These are phyloP conservation scores for Agrypnus murinus DNA, from an alignment of 2,888 invertebrate species.

Conservation along the genomic window DNA sequence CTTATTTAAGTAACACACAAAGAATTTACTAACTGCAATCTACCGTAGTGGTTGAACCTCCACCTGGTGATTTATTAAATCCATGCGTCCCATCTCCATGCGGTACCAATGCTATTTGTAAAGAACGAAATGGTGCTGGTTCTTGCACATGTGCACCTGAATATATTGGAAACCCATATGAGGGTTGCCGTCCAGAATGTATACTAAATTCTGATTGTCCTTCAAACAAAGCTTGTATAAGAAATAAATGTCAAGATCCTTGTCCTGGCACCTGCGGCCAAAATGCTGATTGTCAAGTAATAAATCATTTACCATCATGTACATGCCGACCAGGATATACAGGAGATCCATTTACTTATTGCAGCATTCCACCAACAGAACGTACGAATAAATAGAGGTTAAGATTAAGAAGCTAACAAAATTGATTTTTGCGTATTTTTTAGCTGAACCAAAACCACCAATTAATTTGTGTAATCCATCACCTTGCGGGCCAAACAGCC, in stretches of 20 bases:
- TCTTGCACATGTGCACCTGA: constrained; percentile 76
- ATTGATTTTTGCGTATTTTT: constrained; percentile 30
- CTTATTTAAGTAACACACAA: background rate
- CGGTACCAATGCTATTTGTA: constrained; percentile 78
- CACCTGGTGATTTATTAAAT: constrained; percentile 59
- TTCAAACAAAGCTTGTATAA: constrained; percentile 79
- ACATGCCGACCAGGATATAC: constrained; percentile 76
- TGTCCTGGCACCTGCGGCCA: constrained; percentile 79
- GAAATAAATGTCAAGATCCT: constrained; percentile 78
- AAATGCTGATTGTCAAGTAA: constrained; percentile 79
- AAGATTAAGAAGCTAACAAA: background rate
- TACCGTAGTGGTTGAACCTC: constrained; percentile 25
- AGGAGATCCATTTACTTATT: constrained; percentile 78
- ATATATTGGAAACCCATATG: constrained; percentile 79
- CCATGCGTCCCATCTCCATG: constrained; percentile 80
- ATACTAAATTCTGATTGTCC: constrained; percentile 79
- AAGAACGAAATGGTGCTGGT: constrained; percentile 71
- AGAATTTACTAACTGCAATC: background rate
- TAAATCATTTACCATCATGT: constrained; percentile 79
- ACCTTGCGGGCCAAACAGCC: constrained; percentile 88
- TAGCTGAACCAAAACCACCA: constrained; percentile 62
- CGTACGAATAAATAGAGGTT: constrained; percentile 39
- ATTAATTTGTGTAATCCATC: constrained; percentile 82
- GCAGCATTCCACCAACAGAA: constrained; percentile 65
- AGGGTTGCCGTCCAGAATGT: constrained; percentile 79